phyloP scores from a whole-genome alignment of 2,113 vertebrate species.

The Pterocles gutturalis region DNA sequence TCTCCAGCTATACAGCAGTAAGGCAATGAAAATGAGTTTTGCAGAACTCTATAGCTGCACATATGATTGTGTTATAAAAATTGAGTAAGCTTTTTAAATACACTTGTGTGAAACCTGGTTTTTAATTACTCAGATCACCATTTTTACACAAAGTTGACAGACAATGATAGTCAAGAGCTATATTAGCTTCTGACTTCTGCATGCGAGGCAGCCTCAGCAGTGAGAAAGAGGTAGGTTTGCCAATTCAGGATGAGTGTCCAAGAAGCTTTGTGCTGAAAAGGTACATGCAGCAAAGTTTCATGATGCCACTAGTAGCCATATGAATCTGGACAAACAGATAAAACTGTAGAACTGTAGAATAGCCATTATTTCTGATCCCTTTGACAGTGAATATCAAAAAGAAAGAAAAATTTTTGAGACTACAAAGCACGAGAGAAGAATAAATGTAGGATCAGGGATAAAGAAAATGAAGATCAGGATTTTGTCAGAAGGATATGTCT shows the following conservation, averaged over 20 bases:
- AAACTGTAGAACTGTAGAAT: background rate
- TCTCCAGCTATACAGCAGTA: background rate
- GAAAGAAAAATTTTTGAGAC: background rate
- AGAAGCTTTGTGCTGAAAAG: background rate
- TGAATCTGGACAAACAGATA: background rate
- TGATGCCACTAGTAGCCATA: background rate
- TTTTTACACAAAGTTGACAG: background rate
- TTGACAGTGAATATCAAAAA: background rate
- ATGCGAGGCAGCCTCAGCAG: background rate
- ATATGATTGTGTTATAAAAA: background rate
- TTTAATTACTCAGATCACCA: background rate
- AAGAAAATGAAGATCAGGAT: background rate
- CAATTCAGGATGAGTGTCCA: background rate
- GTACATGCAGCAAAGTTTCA: background rate
- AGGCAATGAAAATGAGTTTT: constrained; percentile 11
- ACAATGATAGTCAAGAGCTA: background rate
- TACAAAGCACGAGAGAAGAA: background rate
- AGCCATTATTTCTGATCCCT: background rate
- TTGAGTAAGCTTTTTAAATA: background rate
- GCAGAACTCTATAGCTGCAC: background rate
- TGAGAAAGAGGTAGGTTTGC: background rate
- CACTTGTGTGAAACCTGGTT: background rate
- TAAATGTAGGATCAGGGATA: background rate
- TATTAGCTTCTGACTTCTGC: background rate
- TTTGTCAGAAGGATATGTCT: background rate